Evolutionary conservation across 2,888 invertebrate species (phyloP), one percentile per base, ranked within the genome.

Genomic region (Andrena fulva): DNA sequence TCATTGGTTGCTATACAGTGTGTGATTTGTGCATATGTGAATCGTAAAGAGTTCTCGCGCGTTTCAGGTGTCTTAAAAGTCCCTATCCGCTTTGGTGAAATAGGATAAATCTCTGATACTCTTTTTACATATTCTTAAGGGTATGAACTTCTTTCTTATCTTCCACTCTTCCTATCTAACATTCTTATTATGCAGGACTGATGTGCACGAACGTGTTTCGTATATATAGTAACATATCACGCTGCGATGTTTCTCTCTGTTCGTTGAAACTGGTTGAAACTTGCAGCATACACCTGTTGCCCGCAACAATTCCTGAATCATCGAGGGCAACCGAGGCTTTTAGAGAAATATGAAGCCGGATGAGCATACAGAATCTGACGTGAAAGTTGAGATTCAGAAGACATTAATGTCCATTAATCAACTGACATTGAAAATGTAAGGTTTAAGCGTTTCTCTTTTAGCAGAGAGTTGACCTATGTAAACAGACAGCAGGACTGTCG

Each of bases 381-480:
- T 67, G 10, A 71, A 64, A 54, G 29, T 68, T 12, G 69, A 80
- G 52, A 85, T 90, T 29, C 74, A 85, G 20, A 70, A 76, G 8
- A 82, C 67, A 4, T 54, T 90, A 12, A 2, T 35, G 8, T 76
- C 78, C 5, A 86, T 90, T 56, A 62, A 80, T 16, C 24, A 78
- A 5, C 29, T 85, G 33, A 71, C 74, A 6, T 56, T 64, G 20
- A 83, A 86, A 48, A 88, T 90, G 89, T 89, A 83, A 88, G 67
- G 2, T 69, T 71, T 6, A 16, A 59, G n/a, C n/a, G 52, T 8
- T 69, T 29, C 2, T 20, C 12, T 12, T 10, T 27, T 50, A 8
- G 0, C 12, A 27, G 7, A 5, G 33, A n/a, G 6, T 52, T 8
- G 5, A 29, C 48, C 6, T 3, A 27, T 10, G 2, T 16, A 8